Percentiles rank a stretch among this genome's conserved stretches.
Evolutionary conservation across 2,888 invertebrate species (phyloP).

Genomic region (Rhodophaea formosa): DNA sequence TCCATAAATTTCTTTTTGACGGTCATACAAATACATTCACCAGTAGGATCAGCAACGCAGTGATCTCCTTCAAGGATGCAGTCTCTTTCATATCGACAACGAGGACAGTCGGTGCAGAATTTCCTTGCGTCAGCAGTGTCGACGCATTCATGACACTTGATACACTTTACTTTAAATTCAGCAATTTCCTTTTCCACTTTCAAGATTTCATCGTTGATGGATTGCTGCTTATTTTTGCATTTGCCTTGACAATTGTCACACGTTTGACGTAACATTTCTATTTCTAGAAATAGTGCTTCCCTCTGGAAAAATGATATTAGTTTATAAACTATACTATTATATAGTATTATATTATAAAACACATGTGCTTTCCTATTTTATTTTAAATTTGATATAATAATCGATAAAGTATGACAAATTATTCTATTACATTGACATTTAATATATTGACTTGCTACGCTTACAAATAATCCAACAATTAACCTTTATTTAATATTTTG

Average conservation of each 20-base stretch:
- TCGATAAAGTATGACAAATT: too few species aligned
- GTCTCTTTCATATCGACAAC: conserved; percentile 50
- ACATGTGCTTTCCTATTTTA: too few species aligned
- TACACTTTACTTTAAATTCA: conserved; percentile 43
- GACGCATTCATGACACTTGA: conserved; percentile 51
- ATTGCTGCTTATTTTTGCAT: conserved; percentile 51
- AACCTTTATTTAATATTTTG: too few species aligned
- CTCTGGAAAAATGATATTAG: conserved; percentile 43
- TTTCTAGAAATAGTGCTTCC: conserved; percentile 52
- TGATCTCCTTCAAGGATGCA: conserved; percentile 46
- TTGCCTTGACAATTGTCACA: conserved; percentile 52
- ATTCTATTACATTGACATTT: too few species aligned
- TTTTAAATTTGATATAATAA: too few species aligned
- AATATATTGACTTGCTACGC: too few species aligned
- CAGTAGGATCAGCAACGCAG: conserved; percentile 45
- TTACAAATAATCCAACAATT: too few species aligned
- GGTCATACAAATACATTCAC: conserved; percentile 60
- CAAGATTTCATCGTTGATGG: conserved; percentile 47
- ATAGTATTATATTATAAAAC: too few species aligned
- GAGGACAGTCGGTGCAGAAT: conserved; percentile 63
- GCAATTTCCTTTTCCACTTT: conserved; percentile 47
- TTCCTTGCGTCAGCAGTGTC: conserved; percentile 56
- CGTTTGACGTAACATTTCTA: conserved; percentile 48
- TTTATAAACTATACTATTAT: too few species aligned
- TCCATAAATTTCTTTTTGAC: conserved; percentile 63